These are phyloP conservation scores for Drosophila nikananu DNA, from an alignment of 1,140 invertebrate species.

Conservation along the genomic window DNA sequence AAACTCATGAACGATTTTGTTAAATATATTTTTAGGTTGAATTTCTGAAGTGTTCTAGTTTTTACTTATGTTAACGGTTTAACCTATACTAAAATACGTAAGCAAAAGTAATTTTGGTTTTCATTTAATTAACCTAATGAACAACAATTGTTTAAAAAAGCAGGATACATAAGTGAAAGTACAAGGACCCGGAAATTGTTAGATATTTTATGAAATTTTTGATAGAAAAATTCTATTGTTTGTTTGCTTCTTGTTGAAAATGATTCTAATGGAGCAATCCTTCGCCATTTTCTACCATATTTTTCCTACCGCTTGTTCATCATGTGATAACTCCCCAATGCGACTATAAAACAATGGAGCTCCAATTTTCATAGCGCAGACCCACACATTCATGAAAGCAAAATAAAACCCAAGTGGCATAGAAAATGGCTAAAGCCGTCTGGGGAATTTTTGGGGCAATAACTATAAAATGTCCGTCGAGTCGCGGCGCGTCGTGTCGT, in stretches of 20 bases:
- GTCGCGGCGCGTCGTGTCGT: conserved; percentile 57
- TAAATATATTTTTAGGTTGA: neutral
- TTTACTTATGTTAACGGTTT: too few relatives aligned
- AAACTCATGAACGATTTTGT: neutral
- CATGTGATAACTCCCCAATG: conserved; percentile 56
- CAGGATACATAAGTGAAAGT: too few relatives aligned
- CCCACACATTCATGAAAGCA: conserved; percentile 56
- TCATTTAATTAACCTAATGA: too few relatives aligned
- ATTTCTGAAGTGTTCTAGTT: neutral
- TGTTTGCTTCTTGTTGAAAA: neutral
- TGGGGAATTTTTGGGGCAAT: conserved; percentile 76
- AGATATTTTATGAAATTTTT: neutral
- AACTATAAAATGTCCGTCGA: conserved; percentile 78
- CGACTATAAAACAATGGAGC: conserved; percentile 75
- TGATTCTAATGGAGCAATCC: neutral
- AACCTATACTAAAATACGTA: neutral
- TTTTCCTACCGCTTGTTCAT: conserved; percentile 41
- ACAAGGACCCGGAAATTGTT: neutral
- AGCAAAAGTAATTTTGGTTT: neutral
- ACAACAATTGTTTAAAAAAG: too few relatives aligned
- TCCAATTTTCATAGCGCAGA: conserved; percentile 64
- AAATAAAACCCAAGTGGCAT: conserved; percentile 74
- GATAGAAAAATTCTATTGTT: neutral
- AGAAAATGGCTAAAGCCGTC: conserved; percentile 75
- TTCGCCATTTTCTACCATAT: neutral